A percentile compares a stretch with the other conserved stretches of the same genome.
phyloP scores from a whole-genome alignment of 1,140 invertebrate genomes.

The Euborellia annulipes region DNA sequence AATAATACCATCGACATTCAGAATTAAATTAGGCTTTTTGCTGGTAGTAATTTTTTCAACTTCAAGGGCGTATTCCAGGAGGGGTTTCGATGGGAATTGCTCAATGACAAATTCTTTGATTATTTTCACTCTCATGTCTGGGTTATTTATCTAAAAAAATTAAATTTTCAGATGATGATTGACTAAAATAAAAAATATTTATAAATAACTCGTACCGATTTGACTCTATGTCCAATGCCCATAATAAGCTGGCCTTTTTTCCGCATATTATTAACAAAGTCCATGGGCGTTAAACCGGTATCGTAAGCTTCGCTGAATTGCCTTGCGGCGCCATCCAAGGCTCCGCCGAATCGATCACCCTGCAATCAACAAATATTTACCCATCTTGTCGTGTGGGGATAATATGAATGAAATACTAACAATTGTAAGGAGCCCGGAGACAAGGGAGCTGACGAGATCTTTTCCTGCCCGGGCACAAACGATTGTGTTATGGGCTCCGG shows the following conservation, averaged over 20 bases:
- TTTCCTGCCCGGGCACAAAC: constrained; percentile 97
- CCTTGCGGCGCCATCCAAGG: constrained; percentile 86
- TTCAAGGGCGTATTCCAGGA: constrained; percentile 89
- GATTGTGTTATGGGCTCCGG: constrained; percentile 98
- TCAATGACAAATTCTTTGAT: constrained; percentile 92
- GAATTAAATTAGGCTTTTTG: constrained; percentile 98
- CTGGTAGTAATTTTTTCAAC: constrained; percentile 98
- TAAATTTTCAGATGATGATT: constrained; percentile 4
- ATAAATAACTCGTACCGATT: constrained; percentile 50
- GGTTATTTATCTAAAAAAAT: constrained; percentile 76
- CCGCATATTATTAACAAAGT: constrained; percentile 96
- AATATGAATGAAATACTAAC: constrained; percentile 39
- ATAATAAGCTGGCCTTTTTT: constrained; percentile 96
- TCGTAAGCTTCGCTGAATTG: constrained; percentile 96
- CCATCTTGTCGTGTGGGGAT: too few species aligned
- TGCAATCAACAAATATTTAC: constrained; percentile 21
- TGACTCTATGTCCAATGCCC: constrained; percentile 97
- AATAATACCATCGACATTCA: constrained; percentile 98
- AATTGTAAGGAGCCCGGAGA: constrained; percentile 94
- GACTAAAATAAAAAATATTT: constrained; percentile 4
- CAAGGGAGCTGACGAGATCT: constrained; percentile 91
- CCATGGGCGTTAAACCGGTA: constrained; percentile 84
- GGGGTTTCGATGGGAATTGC: constrained; percentile 81
- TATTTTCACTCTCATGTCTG: constrained; percentile 92
- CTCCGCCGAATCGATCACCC: constrained; percentile 98